Conservation (phyloP, 2,888 invertebrate species). For the Acronicta leporina region DNA sequence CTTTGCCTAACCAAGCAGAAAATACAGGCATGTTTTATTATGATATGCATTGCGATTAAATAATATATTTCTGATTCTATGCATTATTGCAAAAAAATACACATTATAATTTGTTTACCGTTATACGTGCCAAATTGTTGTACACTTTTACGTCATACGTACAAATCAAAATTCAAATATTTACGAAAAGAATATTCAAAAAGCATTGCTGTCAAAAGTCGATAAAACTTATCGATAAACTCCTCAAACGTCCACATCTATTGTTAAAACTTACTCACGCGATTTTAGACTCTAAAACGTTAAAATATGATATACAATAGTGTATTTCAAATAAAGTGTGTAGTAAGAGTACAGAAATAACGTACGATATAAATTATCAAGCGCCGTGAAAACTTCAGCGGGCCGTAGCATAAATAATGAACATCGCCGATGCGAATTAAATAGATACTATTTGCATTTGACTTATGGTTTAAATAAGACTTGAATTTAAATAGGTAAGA, state of each 20-base stretch:
- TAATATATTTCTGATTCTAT: too few relatives aligned
- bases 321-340: constrained; percentile 18
- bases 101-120: neutral
- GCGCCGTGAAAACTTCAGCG: constrained; percentile 66
- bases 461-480: constrained; percentile 47
- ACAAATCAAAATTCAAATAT: constrained; percentile 19
- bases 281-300: constrained; percentile 18
- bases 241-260: constrained; percentile 23
- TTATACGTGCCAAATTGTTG: neutral
- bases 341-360: constrained; percentile 60
- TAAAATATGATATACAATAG: constrained; percentile 12
- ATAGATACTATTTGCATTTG: constrained; percentile 61
- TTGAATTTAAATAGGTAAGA: constrained; percentile 37
- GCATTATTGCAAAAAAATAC: too few relatives aligned
- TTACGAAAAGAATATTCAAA: constrained; percentile 23
- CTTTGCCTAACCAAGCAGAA: too few relatives aligned
- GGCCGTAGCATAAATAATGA: constrained; percentile 62
- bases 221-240: constrained; percentile 55
- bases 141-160: constrained; percentile 21
- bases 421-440: constrained; percentile 58
- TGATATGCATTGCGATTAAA: too few relatives aligned
- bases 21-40: too few relatives aligned
- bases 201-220: constrained; percentile 43
- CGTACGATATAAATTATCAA: constrained; percentile 56
- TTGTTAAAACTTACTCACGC: constrained; percentile 31